Conservation (phyloP, 2,797 vertebrate species). For the Pseudocheirus occidentalis region DNA sequence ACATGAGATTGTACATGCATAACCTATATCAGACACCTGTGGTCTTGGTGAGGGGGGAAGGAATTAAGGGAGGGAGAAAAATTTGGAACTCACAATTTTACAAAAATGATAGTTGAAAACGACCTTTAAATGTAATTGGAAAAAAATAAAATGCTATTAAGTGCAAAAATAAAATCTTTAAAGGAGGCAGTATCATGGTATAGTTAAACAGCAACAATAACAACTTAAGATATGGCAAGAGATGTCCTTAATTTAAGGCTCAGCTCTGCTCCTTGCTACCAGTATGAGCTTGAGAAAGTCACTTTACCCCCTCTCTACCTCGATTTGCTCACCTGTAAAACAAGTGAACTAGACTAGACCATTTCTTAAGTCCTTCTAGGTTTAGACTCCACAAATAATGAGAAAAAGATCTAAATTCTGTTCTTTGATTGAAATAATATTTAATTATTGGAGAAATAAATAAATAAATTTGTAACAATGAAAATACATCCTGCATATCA, state of each 20-base stretch:
- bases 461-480: no score
- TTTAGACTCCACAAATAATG: neutral
- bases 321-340: neutral
- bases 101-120: no score
- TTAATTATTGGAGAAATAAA: neutral
- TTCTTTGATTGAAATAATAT: neutral
- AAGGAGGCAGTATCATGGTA: neutral
- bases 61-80: no score
- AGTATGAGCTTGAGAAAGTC: neutral
- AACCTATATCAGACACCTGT: no score
- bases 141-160: no score
- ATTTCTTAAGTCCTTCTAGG: neutral
- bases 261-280: neutral
- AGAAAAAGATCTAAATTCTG: neutral
- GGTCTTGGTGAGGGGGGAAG: no score
- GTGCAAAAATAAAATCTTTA: neutral
- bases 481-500: no score
- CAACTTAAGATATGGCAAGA: neutral
- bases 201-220: neutral
- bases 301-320: neutral
- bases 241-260: neutral
- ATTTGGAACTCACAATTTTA: no score
- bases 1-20: no score
- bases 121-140: no score
- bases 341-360: neutral